Evolutionary conservation across 2,797 vertebrate genomes (phyloP).

Genomic region (Silurus aristotelis): DNA sequence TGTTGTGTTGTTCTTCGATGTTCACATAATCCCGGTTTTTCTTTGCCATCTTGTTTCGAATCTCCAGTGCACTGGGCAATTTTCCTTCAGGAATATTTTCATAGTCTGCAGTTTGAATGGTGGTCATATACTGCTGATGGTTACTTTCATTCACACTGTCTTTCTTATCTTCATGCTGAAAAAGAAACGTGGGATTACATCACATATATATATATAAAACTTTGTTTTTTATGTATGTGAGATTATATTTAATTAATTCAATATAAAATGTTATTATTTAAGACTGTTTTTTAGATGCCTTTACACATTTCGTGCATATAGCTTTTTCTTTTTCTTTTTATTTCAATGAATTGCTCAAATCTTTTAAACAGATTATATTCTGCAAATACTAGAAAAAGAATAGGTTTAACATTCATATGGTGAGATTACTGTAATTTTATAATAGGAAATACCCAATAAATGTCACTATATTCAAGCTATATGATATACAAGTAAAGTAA

Average conservation of each 20-base stretch:
- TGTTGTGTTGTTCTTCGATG: neutral
- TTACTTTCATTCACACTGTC: neutral
- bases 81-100: slow-evolving; percentile 35
- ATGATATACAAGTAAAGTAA: too few relatives aligned
- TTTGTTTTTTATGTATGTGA: too few relatives aligned
- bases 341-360: too few relatives aligned
- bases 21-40: slow-evolving; percentile 45
- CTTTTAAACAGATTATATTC: too few relatives aligned
- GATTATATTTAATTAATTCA: too few relatives aligned
- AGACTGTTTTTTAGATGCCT: too few relatives aligned
- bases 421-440: neutral
- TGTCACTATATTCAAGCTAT: neutral
- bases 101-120: slow-evolving; percentile 20
- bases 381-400: too few relatives aligned
- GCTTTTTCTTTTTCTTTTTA: too few relatives aligned
- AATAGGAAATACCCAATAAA: neutral
- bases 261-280: too few relatives aligned
- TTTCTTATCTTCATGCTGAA: slow-evolving; percentile 34
- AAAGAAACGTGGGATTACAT: slow-evolving; percentile 1
- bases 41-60: neutral
- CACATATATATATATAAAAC: too few relatives aligned
- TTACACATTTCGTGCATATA: too few relatives aligned
- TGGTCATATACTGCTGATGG: neutral
- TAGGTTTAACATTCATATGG: too few relatives aligned
- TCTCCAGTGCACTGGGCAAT: neutral